Evolutionary conservation across 2,113 vertebrate species (phyloP).

Genomic region (Galeopterus variegatus): DNA sequence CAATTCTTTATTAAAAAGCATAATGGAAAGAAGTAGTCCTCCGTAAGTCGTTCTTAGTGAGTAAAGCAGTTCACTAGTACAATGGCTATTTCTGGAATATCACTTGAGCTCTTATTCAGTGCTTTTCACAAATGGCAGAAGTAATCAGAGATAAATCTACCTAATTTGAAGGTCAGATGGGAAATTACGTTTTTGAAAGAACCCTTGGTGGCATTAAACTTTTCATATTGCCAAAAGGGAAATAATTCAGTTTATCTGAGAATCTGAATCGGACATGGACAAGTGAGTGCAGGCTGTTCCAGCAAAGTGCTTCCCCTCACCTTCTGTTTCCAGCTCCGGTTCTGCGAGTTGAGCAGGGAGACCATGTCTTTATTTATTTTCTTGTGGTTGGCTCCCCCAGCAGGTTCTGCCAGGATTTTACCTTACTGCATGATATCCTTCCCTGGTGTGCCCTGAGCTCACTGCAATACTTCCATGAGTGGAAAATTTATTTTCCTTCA

Average conservation of each 20-base stretch:
- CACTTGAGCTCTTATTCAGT: not conserved
- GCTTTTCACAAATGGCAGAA: not conserved
- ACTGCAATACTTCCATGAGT: not conserved
- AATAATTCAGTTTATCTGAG: conserved; percentile 31
- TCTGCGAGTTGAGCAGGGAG: not conserved
- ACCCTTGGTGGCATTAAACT: not conserved
- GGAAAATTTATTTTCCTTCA: not conserved
- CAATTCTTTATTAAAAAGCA: conserved; percentile 20
- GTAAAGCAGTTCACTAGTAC: not conserved
- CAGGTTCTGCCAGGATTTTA: not conserved
- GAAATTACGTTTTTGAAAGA: conserved; percentile 55
- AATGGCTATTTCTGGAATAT: not conserved
- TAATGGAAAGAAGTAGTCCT: not conserved
- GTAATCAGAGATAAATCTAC: conserved; percentile 17
- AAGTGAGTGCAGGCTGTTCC: not conserved
- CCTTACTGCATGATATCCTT: not conserved
- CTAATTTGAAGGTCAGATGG: conserved; percentile 24
- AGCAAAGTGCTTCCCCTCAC: not conserved
- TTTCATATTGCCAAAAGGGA: not conserved
- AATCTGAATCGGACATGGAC: conserved; percentile 15
- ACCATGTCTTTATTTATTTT: not conserved
- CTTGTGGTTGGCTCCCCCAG: not conserved
- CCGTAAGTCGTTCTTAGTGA: not conserved
- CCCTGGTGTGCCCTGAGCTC: not conserved
- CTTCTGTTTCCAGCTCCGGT: not conserved